phyloP scores from a whole-genome alignment of 2,797 vertebrate species.

The Cynodonichthys magdalenae region DNA sequence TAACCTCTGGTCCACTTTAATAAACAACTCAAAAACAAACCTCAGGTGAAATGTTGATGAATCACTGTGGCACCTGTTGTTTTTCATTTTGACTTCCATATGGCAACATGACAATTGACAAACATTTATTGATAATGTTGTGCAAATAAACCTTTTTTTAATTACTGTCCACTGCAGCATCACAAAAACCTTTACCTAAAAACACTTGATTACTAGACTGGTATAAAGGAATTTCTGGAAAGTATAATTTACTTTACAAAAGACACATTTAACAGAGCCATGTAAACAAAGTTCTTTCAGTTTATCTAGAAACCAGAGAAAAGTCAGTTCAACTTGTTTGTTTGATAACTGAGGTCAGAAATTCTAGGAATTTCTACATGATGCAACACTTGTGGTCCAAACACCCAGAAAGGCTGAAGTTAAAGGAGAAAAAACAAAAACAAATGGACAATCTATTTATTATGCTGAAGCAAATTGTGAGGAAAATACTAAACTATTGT shows the following conservation, averaged over 20 bases:
- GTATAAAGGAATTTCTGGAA: neutral
- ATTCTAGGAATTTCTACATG: constrained; percentile 10
- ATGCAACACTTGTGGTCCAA: constrained; percentile 24
- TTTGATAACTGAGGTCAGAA: constrained; percentile 31
- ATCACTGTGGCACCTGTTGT: constrained; percentile 9
- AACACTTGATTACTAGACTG: neutral
- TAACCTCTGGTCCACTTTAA: constrained; percentile 11
- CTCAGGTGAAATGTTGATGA: constrained; percentile 6
- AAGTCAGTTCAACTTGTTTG: constrained; percentile 22
- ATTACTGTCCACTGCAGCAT: neutral
- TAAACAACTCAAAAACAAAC: constrained; percentile 12
- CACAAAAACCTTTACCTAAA: neutral
- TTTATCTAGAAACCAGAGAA: constrained; percentile 12
- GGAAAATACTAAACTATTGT: neutral
- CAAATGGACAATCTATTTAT: neutral
- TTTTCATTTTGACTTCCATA: neutral
- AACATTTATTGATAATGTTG: neutral
- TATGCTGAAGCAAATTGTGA: too few species aligned
- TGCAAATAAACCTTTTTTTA: neutral
- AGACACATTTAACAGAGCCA: neutral
- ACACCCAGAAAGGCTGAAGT: neutral
- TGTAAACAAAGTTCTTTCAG: constrained; percentile 2
- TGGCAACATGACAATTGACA: neutral
- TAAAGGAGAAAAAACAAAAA: constrained; percentile 2
- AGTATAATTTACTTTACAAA: neutral